phyloP scores from a whole-genome alignment of 2,797 vertebrate species.

The Amblyopsis hoosieri region DNA sequence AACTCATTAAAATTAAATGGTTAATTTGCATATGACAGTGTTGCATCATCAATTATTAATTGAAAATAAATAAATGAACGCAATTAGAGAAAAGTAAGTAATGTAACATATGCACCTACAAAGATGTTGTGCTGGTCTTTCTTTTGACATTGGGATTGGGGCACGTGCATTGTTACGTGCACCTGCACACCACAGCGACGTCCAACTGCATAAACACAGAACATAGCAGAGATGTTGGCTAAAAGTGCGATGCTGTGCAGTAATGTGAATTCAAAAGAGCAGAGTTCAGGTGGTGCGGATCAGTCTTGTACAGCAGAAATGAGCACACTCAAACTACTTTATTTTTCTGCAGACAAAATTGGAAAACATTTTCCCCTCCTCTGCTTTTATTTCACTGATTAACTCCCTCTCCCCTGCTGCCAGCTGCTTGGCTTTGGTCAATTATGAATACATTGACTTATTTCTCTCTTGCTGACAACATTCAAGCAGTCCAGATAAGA shows the following conservation, averaged over 20 bases:
- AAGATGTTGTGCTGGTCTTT: slow-evolving; percentile 71
- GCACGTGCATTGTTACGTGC: slow-evolving; percentile 10
- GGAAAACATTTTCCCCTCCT: slow-evolving; percentile 42
- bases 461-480: slow-evolving; percentile 63
- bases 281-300: slow-evolving; percentile 44
- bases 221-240: slow-evolving; percentile 22
- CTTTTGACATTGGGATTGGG: slow-evolving; percentile 73
- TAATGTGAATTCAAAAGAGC: slow-evolving; percentile 41
- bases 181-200: background rate
- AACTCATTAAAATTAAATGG: slow-evolving; percentile 88
- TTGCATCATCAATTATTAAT: slow-evolving; percentile 86
- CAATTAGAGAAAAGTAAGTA: slow-evolving; percentile 81
- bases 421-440: slow-evolving; percentile 66
- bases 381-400: slow-evolving; percentile 60
- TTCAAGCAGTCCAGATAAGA: slow-evolving; percentile 58
- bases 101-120: slow-evolving; percentile 77
- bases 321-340: slow-evolving; percentile 41
- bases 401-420: slow-evolving; percentile 52
- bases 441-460: slow-evolving; percentile 67
- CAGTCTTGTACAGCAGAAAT: slow-evolving; percentile 37
- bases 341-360: slow-evolving; percentile 46
- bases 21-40: slow-evolving; percentile 85
- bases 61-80: slow-evolving; percentile 86
- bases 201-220: slow-evolving; percentile 34
- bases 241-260: slow-evolving; percentile 21